Percentiles rank a stretch among this genome's conserved stretches.
These are phyloP conservation scores for Sphaerophoria taeniata DNA, from an alignment of 2,888 invertebrate species.

Conservation along the genomic window DNA sequence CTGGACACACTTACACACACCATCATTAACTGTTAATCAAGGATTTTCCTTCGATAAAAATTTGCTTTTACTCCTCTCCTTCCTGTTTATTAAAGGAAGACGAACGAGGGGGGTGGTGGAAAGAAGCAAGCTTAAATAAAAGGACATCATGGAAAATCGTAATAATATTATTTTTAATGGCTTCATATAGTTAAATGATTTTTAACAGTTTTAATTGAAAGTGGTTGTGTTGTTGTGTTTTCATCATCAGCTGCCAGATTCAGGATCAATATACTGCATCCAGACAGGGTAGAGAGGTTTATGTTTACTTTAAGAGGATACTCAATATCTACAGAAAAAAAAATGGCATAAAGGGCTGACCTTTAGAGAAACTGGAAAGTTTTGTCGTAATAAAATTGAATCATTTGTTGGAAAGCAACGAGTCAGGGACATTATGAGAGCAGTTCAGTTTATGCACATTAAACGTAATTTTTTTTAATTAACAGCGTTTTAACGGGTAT, in stretches of 20 bases:
- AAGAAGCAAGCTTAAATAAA: not conserved
- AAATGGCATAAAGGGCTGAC: no score
- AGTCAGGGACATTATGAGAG: no score
- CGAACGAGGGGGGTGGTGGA: not conserved
- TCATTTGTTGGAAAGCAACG: no score
- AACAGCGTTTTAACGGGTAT: no score
- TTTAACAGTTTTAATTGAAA: constrained; percentile 69
- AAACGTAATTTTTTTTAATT: no score
- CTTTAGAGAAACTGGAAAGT: no score
- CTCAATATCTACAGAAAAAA: no score
- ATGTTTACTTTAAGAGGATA: no score
- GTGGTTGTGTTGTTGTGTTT: constrained; percentile 25
- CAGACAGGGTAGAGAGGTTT: no score
- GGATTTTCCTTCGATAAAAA: constrained; percentile 12
- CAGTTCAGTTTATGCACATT: no score
- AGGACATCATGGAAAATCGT: constrained; percentile 23
- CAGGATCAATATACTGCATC: no score
- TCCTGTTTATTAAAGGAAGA: not conserved
- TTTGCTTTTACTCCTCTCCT: not conserved
- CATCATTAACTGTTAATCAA: constrained; percentile 58
- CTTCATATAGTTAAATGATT: constrained; percentile 66
- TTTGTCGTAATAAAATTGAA: no score
- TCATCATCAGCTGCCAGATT: not conserved
- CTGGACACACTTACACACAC: constrained; percentile 3
- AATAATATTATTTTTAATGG: constrained; percentile 68